Evolutionary conservation across 2,797 vertebrate species (phyloP).

Genomic region (Fringilla coelebs): DNA sequence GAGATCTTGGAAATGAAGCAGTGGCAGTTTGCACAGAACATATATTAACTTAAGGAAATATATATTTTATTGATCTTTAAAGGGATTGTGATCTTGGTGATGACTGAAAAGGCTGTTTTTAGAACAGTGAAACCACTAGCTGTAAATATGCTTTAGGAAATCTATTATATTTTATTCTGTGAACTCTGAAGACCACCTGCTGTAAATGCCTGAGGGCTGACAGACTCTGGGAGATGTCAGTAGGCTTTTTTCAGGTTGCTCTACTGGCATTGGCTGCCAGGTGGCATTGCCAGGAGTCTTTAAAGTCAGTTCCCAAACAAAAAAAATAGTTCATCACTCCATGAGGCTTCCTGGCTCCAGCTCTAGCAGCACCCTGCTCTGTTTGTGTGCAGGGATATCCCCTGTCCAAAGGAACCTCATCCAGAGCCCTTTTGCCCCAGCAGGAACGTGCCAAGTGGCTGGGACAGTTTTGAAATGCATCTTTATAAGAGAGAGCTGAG

Average conservation of each 20-base stretch:
- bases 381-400: neutral
- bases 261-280: neutral
- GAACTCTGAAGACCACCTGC: neutral
- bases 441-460: neutral
- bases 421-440: neutral
- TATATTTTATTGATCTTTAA: conserved; percentile 27
- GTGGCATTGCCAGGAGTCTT: neutral
- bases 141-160: neutral
- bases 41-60: conserved; percentile 25
- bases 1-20: conserved; percentile 46
- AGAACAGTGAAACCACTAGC: neutral
- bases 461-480: neutral
- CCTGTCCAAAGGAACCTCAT: fast-evolving
- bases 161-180: neutral
- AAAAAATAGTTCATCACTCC: neutral
- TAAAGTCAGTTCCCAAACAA: neutral
- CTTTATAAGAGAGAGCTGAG: neutral
- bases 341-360: neutral
- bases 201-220: neutral
- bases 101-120: neutral
- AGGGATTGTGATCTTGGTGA: neutral
- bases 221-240: neutral
- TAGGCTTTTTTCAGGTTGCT: neutral
- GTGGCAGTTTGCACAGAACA: conserved; percentile 1
- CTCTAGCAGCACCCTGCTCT: neutral